Conservation (phyloP, 2,797 vertebrate genomes). For the Melanotaenia parkinsoni region DNA sequence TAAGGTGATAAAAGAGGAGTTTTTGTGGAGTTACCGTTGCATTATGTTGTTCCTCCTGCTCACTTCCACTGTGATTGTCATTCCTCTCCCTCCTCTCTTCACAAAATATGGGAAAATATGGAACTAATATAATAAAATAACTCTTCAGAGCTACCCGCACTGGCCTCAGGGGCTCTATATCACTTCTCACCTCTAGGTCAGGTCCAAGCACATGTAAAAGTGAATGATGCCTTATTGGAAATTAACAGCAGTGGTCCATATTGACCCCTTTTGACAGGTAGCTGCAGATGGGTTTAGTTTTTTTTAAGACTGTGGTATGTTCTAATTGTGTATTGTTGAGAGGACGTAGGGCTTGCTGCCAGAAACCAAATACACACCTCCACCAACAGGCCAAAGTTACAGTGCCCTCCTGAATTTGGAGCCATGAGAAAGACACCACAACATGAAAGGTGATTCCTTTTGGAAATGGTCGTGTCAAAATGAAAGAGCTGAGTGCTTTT, state of each 20-base stretch:
- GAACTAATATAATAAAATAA: background rate
- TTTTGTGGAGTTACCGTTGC: conserved; percentile 49
- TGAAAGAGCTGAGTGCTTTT: conserved; percentile 77
- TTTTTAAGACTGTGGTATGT: conserved; percentile 2
- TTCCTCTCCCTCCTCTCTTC: conserved; percentile 38
- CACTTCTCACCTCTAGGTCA: conserved; percentile 22
- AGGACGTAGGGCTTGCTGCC: background rate
- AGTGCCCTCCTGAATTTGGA: conserved; percentile 60
- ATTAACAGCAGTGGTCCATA: conserved; percentile 21
- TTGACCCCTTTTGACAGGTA: conserved; percentile 19
- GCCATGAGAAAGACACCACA: conserved; percentile 62
- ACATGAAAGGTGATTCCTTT: conserved; percentile 79
- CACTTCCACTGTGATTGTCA: conserved; percentile 16
- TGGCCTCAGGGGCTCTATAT: conserved; percentile 8
- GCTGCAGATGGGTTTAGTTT: conserved; percentile 28
- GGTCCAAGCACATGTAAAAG: conserved; percentile 17
- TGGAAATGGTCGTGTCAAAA: conserved; percentile 78
- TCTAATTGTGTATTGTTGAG: conserved; percentile 27
- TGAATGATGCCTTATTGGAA: conserved; percentile 28
- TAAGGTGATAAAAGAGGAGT: conserved; percentile 15
- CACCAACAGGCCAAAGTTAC: conserved; percentile 20
- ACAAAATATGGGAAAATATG: conserved; percentile 25
- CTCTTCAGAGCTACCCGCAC: background rate
- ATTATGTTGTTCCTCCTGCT: conserved; percentile 39
- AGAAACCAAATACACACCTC: conserved; percentile 2